Evolutionary conservation across 2,797 vertebrate genomes (phyloP).

Genomic region (Leptatherina wallacei): DNA sequence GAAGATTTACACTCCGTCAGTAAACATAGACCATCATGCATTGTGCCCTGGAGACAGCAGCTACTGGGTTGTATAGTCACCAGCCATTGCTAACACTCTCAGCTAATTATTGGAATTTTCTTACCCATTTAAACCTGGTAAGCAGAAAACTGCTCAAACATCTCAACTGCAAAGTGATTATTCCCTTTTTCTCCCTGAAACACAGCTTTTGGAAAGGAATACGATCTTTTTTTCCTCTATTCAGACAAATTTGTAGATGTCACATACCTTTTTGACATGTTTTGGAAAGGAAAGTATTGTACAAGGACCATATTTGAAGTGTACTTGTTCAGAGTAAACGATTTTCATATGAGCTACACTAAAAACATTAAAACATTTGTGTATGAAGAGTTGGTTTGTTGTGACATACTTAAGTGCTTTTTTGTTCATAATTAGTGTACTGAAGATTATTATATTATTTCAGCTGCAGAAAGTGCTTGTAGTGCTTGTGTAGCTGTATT

Average conservation of each 20-base stretch:
- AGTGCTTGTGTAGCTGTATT: not conserved
- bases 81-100: not conserved
- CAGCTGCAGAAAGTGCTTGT: not conserved
- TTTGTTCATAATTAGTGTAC: not conserved
- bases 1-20: not conserved
- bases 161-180: not conserved
- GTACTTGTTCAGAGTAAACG: not conserved
- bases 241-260: too few relatives aligned
- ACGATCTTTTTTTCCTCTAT: too few relatives aligned
- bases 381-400: not conserved
- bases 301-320: not conserved
- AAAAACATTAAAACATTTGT: not conserved
- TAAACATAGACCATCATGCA: not conserved
- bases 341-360: not conserved
- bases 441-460: not conserved
- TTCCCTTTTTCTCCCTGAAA: not conserved
- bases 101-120: not conserved
- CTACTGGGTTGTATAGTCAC: not conserved
- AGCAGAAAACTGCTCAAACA: not conserved
- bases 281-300: not conserved
- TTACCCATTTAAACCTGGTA: not conserved
- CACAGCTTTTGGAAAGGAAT: not conserved
- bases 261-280: too few relatives aligned
- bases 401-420: not conserved
- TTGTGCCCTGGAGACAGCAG: not conserved